phyloP scores from a whole-genome alignment of 2,888 invertebrate genomes.

The Trachelus stipa region DNA sequence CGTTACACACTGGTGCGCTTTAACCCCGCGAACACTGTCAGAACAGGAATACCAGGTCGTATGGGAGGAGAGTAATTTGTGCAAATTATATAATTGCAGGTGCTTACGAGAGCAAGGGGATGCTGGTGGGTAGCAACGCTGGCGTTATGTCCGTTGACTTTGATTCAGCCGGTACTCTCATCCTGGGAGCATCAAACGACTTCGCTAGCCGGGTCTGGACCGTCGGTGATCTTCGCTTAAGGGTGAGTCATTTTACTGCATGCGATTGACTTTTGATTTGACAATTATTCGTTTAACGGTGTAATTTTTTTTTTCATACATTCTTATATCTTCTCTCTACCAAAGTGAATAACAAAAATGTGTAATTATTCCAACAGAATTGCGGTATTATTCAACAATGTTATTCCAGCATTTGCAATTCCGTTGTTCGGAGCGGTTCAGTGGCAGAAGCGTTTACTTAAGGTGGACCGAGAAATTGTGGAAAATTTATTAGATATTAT shows the following conservation, averaged over 20 bases:
- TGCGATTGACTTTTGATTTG: constrained; percentile 8
- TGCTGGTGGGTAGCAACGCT: constrained; percentile 93
- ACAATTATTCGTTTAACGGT: constrained; percentile 18
- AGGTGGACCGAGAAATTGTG: not conserved
- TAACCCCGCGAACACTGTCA: not conserved
- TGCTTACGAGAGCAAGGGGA: constrained; percentile 78
- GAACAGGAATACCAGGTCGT: not conserved
- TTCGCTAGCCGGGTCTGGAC: constrained; percentile 98
- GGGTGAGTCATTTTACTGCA: constrained; percentile 74
- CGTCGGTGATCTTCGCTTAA: constrained; percentile 87
- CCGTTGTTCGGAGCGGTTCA: not conserved
- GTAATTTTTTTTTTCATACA: not conserved
- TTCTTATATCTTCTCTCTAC: constrained; percentile 5
- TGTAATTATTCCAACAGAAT: not conserved
- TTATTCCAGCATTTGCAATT: not conserved
- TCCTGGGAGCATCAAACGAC: constrained; percentile 96
- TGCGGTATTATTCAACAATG: not conserved
- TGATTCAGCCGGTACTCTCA: constrained; percentile 87
- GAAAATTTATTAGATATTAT: not conserved
- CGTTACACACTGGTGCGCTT: not conserved
- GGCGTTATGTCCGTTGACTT: constrained; percentile 97
- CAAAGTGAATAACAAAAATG: not conserved
- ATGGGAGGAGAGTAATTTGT: not conserved
- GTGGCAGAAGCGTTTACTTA: not conserved
- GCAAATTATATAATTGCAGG: constrained; percentile 66